phyloP scores from a whole-genome alignment of 2,797 vertebrate genomes.

The Cryptoblepharus egeriae region DNA sequence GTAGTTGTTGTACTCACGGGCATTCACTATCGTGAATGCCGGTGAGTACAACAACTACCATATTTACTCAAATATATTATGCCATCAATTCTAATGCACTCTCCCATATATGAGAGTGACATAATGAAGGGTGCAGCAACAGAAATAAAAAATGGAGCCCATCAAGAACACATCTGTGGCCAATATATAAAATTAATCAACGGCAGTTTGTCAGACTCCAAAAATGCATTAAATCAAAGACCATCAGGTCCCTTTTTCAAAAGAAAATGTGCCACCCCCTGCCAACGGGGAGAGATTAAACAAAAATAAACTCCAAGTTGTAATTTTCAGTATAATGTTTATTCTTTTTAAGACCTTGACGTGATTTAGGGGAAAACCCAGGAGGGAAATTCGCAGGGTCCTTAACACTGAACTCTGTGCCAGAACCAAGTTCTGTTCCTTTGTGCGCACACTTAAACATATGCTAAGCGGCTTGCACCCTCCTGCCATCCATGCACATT shows the following conservation, averaged over 20 bases:
- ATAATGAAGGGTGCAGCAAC: too few species aligned
- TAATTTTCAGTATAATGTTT: conserved; percentile 39
- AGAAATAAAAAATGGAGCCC: not conserved
- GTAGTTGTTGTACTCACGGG: too few species aligned
- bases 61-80: too few species aligned
- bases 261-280: not conserved
- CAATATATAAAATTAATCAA: not conserved
- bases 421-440: conserved; percentile 53
- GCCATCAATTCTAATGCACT: too few species aligned
- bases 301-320: conserved; percentile 27
- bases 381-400: conserved; percentile 18
- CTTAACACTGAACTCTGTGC: conserved; percentile 37
- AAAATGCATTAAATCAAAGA: not conserved
- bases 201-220: not conserved
- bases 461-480: conserved; percentile 54
- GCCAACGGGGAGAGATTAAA: not conserved
- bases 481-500: conserved; percentile 49
- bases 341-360: conserved; percentile 16
- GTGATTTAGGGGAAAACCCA: conserved; percentile 11
- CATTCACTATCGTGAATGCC: too few species aligned
- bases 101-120: too few species aligned
- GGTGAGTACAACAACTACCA: too few species aligned
- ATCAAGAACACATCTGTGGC: not conserved
- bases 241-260: not conserved
- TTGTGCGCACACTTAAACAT: conserved; percentile 56